phyloP scores from a whole-genome alignment of 2,888 invertebrate genomes.

The Cephus spinipes region DNA sequence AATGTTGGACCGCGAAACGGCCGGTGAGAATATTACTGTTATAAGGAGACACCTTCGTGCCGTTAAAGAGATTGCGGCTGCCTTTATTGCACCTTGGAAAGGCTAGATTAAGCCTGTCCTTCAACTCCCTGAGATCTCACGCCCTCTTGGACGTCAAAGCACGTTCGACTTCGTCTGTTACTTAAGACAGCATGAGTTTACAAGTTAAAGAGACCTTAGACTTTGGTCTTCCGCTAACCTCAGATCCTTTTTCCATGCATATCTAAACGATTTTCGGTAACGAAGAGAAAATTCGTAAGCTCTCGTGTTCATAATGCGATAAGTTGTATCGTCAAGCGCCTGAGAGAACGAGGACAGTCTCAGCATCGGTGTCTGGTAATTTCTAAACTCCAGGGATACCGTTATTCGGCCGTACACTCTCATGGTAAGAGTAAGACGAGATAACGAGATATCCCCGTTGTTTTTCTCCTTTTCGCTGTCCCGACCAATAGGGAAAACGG shows the following conservation, averaged over 20 bases:
- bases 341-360: background rate
- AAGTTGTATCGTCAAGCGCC: background rate
- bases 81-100: background rate
- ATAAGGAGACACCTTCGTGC: background rate
- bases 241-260: background rate
- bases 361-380: background rate
- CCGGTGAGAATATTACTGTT: conserved; percentile 69
- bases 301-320: background rate
- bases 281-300: background rate
- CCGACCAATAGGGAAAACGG: background rate
- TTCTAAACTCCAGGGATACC: background rate
- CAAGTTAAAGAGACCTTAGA: background rate
- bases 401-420: background rate
- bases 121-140: background rate
- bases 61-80: conserved; percentile 5
- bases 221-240: background rate
- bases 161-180: background rate
- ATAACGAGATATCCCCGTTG: background rate
- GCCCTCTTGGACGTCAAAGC: background rate
- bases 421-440: background rate
- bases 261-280: background rate
- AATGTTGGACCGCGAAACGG: conserved; percentile 78
- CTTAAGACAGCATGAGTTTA: background rate
- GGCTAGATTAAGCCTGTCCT: background rate
- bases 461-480: background rate